Evolutionary conservation across 2,113 vertebrate genomes (phyloP).

Genomic region (Heterotilapia buettikoferi): DNA sequence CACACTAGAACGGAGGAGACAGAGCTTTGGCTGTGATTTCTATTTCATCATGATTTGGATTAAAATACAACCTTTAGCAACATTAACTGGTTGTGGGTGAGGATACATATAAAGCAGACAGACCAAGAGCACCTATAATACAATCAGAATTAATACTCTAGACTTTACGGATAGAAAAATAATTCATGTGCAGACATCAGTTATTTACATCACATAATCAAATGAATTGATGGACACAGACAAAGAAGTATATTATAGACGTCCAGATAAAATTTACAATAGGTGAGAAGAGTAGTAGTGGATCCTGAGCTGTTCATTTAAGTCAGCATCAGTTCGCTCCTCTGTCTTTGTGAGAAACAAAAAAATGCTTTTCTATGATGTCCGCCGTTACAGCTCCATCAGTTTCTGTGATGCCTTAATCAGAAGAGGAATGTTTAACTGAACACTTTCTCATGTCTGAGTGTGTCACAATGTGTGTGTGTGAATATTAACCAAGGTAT

Average conservation of each 20-base stretch:
- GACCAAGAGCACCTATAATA: not conserved
- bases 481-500: not conserved
- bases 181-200: not conserved
- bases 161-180: not conserved
- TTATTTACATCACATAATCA: not conserved
- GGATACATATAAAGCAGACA: not conserved
- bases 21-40: not conserved
- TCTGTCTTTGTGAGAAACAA: not conserved
- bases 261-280: not conserved
- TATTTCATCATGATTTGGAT: fast-evolving
- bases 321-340: not conserved
- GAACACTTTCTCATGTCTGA: not conserved
- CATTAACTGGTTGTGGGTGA: not conserved
- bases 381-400: fast-evolving
- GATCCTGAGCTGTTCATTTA: not conserved
- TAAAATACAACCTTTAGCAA: not conserved
- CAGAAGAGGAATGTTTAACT: not conserved
- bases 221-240: not conserved
- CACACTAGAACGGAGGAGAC: not conserved
- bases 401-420: not conserved
- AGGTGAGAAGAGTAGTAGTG: not conserved
- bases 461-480: not conserved
- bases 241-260: not conserved
- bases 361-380: not conserved
- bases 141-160: not conserved